Percentiles rank a stretch among this genome's conserved stretches.
These are phyloP conservation scores for Bombus superbus DNA, from an alignment of 1,140 invertebrate species.

Conservation along the genomic window DNA sequence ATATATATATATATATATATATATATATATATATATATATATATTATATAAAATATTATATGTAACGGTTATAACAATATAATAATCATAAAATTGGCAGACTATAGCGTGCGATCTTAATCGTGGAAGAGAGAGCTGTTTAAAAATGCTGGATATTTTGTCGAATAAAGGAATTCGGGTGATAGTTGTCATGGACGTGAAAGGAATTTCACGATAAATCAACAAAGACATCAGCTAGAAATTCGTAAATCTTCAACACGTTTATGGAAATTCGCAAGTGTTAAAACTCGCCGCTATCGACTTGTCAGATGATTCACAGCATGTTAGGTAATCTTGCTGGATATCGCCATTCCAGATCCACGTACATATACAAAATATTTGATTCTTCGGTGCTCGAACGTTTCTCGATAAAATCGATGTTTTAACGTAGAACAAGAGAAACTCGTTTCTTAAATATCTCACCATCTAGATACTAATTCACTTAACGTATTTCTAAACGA, in stretches of 20 bases:
- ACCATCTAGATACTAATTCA: background rate
- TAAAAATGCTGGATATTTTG: no score
- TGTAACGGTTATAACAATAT: no score
- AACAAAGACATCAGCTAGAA: background rate
- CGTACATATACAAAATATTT: background rate
- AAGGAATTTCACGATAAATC: background rate
- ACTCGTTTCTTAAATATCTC: background rate
- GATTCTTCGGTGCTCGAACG: no score
- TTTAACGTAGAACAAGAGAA: background rate
- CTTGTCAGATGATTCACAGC: background rate
- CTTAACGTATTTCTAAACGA: no score
- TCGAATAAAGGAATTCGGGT: background rate
- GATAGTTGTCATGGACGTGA: background rate
- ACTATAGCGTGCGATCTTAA: no score
- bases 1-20: no score
- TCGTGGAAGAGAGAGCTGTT: no score
- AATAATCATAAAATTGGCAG: no score
- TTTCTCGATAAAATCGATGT: background rate
- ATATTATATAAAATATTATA: no score
- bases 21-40: no score
- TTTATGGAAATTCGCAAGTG: background rate
- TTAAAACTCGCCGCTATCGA: background rate
- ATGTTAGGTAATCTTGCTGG: background rate
- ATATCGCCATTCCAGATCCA: no score
- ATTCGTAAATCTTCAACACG: no score